Evolutionary conservation across 1,140 invertebrate genomes (phyloP).

Genomic region (Hermetia illucens): DNA sequence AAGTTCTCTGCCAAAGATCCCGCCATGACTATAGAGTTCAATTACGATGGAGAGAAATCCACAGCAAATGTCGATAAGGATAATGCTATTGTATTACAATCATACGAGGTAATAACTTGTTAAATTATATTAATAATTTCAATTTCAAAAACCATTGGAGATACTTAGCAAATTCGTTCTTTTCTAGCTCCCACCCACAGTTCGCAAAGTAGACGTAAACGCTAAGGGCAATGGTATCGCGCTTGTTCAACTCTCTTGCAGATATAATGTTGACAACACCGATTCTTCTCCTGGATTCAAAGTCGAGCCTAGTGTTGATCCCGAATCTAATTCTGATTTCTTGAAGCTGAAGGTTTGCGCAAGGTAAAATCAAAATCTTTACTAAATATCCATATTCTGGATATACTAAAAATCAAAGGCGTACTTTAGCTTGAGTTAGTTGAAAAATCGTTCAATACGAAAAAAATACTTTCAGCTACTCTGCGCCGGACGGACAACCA

Average conservation of each 20-base stretch:
- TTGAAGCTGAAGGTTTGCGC: conserved; percentile 61
- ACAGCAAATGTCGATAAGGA: conserved; percentile 21
- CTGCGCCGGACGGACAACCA: conserved; percentile 5
- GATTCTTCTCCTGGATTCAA: conserved; percentile 65
- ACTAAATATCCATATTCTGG: not conserved
- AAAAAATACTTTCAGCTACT: not conserved
- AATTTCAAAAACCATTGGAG: too few relatives aligned
- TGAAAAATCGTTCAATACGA: too few relatives aligned
- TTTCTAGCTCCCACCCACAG: conserved; percentile 13
- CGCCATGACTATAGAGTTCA: conserved; percentile 21
- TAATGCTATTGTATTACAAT: conserved; percentile 33
- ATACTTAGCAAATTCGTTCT: too few relatives aligned
- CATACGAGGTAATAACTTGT: conserved; percentile 23
- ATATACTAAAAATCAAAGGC: not conserved
- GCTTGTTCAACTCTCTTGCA: conserved; percentile 62
- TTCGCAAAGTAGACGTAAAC: conserved; percentile 37
- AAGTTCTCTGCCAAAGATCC: conserved; percentile 15
- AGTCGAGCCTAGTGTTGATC: conserved; percentile 61
- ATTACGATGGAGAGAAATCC: conserved; percentile 14
- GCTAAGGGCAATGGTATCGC: conserved; percentile 61
- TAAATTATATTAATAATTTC: too few relatives aligned
- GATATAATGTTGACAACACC: conserved; percentile 68
- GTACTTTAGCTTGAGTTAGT: not conserved
- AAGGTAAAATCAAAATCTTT: conserved; percentile 22
- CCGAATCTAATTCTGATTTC: conserved; percentile 51